A percentile compares a stretch with the other conserved stretches of the same genome.
Conservation (phyloP, 2,113 vertebrate species). For the Neogale vison region DNA sequence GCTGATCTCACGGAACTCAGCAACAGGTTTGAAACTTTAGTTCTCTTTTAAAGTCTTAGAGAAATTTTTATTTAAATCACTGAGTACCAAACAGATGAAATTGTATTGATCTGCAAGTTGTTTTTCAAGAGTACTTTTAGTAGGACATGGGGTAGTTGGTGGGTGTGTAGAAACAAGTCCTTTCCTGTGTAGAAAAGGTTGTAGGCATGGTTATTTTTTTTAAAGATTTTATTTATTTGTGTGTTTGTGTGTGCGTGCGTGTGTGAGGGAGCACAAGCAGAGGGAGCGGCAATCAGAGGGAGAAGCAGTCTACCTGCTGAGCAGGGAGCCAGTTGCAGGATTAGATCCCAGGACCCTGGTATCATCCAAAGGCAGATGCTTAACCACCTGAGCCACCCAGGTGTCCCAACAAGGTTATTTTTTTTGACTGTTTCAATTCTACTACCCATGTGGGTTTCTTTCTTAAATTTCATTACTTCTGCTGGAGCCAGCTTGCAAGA, state of each 20-base stretch:
- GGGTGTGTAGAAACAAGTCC: neutral
- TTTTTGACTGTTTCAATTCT: neutral
- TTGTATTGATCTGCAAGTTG: neutral
- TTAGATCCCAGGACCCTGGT: too few relatives aligned
- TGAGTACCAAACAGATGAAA: neutral
- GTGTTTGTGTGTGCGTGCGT: too few relatives aligned
- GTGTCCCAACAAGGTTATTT: neutral
- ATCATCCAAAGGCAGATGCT: too few relatives aligned
- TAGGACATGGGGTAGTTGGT: neutral
- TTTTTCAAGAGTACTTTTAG: neutral
- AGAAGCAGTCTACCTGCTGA: too few relatives aligned
- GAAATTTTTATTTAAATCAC: neutral
- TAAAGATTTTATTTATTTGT: neutral
- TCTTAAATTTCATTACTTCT: neutral
- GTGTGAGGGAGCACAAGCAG: neutral
- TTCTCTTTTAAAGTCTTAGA: conserved; percentile 43
- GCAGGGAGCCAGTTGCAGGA: too few relatives aligned
- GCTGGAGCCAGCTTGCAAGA: neutral
- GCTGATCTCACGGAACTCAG: conserved; percentile 20
- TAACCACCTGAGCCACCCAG: too few relatives aligned
- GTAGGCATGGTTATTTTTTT: neutral
- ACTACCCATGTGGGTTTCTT: neutral
- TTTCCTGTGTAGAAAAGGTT: neutral
- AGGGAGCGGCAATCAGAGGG: too few relatives aligned
- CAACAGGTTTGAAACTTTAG: conserved; percentile 81